phyloP scores from a whole-genome alignment of 2,113 vertebrate species.

The Alectura lathami region DNA sequence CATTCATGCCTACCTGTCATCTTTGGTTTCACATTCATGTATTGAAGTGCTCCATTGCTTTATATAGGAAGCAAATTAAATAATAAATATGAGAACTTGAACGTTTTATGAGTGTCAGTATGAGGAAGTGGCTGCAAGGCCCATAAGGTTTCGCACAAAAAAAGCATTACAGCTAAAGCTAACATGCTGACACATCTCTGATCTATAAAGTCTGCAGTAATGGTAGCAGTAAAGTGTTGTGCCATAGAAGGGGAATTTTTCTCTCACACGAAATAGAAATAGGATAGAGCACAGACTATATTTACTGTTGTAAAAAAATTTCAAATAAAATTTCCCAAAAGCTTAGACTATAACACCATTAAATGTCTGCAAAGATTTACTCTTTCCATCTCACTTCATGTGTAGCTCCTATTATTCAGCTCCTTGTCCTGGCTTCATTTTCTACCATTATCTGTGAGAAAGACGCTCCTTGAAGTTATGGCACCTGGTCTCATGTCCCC shows the following conservation, averaged over 20 bases:
- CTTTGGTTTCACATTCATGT: conserved; percentile 65
- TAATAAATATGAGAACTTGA: conserved; percentile 77
- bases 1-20: conserved; percentile 71
- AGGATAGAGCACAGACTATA: conserved; percentile 66
- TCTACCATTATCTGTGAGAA: neutral
- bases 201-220: conserved; percentile 80
- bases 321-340: conserved; percentile 73
- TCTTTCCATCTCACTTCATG: conserved; percentile 65
- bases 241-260: conserved; percentile 73
- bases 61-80: conserved; percentile 75
- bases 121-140: conserved; percentile 74
- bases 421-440: conserved; percentile 23
- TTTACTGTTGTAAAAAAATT: conserved; percentile 71
- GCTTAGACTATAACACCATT: conserved; percentile 71
- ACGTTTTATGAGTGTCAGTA: conserved; percentile 73
- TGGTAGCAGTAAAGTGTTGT: conserved; percentile 73
- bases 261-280: conserved; percentile 71
- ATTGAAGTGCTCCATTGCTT: conserved; percentile 53
- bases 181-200: conserved; percentile 77
- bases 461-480: neutral
- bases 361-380: conserved; percentile 68
- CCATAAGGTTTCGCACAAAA: conserved; percentile 79
- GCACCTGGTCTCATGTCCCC: neutral
- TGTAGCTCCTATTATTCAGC: conserved; percentile 26
- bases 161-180: conserved; percentile 74